Percentiles rank a stretch among this genome's conserved stretches.
Conservation (phyloP, 2,113 vertebrate genomes). For the Sterna hirundo region DNA sequence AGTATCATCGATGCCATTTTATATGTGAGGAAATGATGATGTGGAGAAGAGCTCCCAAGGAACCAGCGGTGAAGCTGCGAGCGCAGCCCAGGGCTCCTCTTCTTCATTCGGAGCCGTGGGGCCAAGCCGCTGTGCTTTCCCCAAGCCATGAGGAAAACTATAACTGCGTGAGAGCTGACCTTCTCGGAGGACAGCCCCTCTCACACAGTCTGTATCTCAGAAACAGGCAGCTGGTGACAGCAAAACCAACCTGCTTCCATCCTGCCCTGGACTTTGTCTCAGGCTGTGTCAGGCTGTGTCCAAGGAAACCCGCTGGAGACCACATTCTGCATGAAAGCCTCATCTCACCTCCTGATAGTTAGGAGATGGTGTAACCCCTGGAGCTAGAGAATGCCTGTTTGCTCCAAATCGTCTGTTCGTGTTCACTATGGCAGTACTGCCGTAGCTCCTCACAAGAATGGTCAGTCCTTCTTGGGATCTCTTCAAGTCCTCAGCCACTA, state of each 20-base stretch:
- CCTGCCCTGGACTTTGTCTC: neutral
- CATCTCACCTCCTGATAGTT: neutral
- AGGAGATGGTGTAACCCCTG: neutral
- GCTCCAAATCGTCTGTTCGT: neutral
- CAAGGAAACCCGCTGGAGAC: neutral
- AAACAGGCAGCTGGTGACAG: neutral
- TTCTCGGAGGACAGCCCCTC: neutral
- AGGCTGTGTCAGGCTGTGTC: neutral
- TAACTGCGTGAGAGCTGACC: neutral
- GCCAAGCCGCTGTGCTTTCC: neutral
- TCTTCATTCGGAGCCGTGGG: neutral
- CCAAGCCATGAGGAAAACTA: neutral
- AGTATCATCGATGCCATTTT: neutral
- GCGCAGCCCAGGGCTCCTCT: neutral
- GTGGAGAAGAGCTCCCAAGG: neutral
- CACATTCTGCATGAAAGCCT: neutral
- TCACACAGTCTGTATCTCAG: fast-evolving
- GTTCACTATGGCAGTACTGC: neutral
- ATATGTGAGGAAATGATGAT: neutral
- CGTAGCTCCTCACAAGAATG: neutral
- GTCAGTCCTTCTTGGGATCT: neutral
- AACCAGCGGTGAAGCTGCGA: neutral
- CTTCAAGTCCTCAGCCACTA: neutral
- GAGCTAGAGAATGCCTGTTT: neutral
- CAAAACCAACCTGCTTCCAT: neutral